Evolutionary conservation across 2,888 invertebrate genomes (phyloP).

Genomic region (Tortrix viridana): DNA sequence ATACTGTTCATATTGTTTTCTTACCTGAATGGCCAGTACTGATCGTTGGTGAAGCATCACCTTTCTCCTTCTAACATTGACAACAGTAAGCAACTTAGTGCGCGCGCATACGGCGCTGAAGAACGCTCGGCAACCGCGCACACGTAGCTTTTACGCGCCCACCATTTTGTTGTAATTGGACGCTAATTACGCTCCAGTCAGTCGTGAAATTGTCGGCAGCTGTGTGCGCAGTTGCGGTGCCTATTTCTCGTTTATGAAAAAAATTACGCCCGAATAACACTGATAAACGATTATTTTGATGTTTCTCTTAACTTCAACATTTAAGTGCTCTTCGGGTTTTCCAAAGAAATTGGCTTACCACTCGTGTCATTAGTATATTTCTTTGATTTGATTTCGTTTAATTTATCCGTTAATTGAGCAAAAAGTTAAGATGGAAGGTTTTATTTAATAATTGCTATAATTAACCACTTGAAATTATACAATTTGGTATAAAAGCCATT

Average conservation of each 20-base stretch:
- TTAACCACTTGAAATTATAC: not conserved
- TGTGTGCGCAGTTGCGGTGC: slow-evolving; percentile 37
- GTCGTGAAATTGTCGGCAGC: slow-evolving; percentile 35
- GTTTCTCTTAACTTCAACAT: slow-evolving; percentile 24
- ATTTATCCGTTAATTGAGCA: slow-evolving; percentile 8
- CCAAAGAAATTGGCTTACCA: slow-evolving; percentile 30
- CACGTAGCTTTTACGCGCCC: slow-evolving; percentile 39
- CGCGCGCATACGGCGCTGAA: slow-evolving; percentile 71
- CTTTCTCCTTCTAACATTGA: slow-evolving; percentile 64
- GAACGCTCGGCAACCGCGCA: slow-evolving; percentile 53
- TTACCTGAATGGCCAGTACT: slow-evolving; percentile 31
- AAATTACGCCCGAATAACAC: slow-evolving; percentile 37
- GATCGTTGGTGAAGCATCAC: slow-evolving; percentile 48
- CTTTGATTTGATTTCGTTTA: slow-evolving; percentile 21
- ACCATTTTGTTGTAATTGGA: slow-evolving; percentile 35
- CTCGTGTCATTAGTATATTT: slow-evolving; percentile 25
- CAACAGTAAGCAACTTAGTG: slow-evolving; percentile 72
- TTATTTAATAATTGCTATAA: slow-evolving; percentile 7
- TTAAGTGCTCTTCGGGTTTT: slow-evolving; percentile 35
- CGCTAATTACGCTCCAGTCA: slow-evolving; percentile 37
- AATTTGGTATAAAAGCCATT: slow-evolving; percentile 13
- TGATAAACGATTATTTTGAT: slow-evolving; percentile 32
- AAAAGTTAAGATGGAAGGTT: not conserved
- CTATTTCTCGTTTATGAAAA: slow-evolving; percentile 34
- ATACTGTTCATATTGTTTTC: slow-evolving; percentile 6